phyloP scores from a whole-genome alignment of 1,140 invertebrate genomes.

The Aphelinus certus region DNA sequence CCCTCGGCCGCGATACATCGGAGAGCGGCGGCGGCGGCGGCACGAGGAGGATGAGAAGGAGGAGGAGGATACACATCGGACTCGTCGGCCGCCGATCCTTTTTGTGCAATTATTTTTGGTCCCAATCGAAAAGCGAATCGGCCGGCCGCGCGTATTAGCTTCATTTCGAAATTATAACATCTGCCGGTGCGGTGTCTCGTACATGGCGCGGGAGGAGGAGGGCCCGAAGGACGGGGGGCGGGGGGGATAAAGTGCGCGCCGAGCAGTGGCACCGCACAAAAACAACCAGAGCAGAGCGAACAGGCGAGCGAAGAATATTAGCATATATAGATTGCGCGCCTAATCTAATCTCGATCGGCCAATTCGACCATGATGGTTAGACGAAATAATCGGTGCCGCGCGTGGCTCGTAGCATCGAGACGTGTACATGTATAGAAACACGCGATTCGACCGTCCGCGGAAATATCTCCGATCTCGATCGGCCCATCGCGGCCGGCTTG shows the following conservation, averaged over 20 bases:
- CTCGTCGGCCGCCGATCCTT: conserved; percentile 34
- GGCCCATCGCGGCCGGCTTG: background rate
- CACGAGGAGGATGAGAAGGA: conserved; percentile 1
- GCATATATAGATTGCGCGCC: conserved; percentile 14
- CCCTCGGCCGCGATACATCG: conserved; percentile 35
- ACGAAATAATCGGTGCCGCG: conserved; percentile 14
- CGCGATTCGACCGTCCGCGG: conserved; percentile 13
- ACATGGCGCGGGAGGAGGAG: conserved; percentile 13
- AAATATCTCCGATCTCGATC: conserved; percentile 6
- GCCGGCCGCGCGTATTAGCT: conserved; percentile 53
- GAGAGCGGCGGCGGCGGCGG: background rate
- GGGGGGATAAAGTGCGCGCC: no score
- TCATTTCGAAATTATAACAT: conserved; percentile 66
- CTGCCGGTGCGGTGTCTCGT: conserved; percentile 46
- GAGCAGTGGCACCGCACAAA: no score
- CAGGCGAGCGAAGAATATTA: conserved; percentile 18
- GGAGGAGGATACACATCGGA: conserved; percentile 8
- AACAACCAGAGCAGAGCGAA: conserved; percentile 30
- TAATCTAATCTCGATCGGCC: conserved; percentile 22
- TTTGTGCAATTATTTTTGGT: conserved; percentile 52
- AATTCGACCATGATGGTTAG: background rate
- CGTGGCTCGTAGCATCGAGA: background rate
- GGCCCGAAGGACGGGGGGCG: background rate
- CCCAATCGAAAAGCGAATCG: conserved; percentile 50
- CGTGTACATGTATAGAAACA: no score